Conservation (phyloP, 2,113 vertebrate species). For the Chionodraco myersi region DNA sequence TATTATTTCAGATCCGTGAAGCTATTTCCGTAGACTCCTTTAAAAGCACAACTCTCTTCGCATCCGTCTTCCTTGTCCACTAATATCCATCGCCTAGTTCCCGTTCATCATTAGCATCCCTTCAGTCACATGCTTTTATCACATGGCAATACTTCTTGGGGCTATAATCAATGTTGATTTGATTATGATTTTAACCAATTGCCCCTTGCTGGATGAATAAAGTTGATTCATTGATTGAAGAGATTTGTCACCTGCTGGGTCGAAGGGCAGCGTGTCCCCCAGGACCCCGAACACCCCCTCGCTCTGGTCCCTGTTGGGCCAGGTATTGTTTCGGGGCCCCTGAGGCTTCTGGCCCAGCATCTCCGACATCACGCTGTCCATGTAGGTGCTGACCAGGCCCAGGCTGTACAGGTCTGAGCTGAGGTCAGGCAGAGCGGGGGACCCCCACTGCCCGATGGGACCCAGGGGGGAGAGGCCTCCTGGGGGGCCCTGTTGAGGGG, state of each 20-base stretch:
- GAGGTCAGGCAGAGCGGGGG: slow-evolving; percentile 89
- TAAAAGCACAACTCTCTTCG: no score
- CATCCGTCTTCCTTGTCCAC: no score
- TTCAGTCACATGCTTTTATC: no score
- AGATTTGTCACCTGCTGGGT: slow-evolving; percentile 91
- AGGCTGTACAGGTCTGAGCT: slow-evolving; percentile 97
- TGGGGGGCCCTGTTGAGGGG: slow-evolving; percentile 83
- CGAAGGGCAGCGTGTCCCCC: slow-evolving; percentile 95
- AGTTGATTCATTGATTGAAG: not conserved
- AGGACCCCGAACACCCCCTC: slow-evolving; percentile 94
- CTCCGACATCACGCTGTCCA: slow-evolving; percentile 97
- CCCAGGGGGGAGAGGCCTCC: slow-evolving; percentile 88
- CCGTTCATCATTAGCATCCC: no score
- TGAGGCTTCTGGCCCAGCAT: slow-evolving; percentile 97
- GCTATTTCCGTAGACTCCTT: no score
- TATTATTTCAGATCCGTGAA: no score
- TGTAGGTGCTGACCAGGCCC: slow-evolving; percentile 97
- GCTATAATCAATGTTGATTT: no score
- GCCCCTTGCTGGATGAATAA: no score
- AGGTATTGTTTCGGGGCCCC: slow-evolving; percentile 97
- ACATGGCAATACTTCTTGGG: no score
- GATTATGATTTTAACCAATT: no score
- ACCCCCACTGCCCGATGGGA: slow-evolving; percentile 92
- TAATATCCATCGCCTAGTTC: no score
- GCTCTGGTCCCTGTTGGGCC: slow-evolving; percentile 98